Evolutionary conservation across 1,140 invertebrate genomes (phyloP).

Genomic region (Kradibia gibbosae): DNA sequence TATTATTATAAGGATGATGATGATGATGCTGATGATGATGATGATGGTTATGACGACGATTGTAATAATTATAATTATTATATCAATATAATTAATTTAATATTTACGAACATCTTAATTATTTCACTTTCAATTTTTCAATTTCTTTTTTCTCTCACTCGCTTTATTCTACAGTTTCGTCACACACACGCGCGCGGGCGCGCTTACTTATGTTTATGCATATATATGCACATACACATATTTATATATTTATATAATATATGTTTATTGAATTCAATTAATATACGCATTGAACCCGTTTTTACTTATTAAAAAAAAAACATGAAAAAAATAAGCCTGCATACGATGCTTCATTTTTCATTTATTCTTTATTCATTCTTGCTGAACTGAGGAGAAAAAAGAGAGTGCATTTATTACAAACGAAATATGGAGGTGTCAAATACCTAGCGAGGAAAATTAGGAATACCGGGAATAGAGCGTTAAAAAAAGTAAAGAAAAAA

Average conservation of each 20-base stretch:
- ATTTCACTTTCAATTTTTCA: constrained; percentile 21
- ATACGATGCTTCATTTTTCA: constrained; percentile 11
- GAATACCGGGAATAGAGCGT: constrained; percentile 16
- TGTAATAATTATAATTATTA: constrained; percentile 50
- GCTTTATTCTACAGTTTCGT: constrained; percentile 20
- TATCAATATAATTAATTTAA: constrained; percentile 51
- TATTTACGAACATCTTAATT: constrained; percentile 29
- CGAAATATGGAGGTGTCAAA: neutral
- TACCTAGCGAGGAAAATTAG: constrained; percentile 30
- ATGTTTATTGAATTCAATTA: constrained; percentile 49
- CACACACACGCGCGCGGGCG: constrained; percentile 35
- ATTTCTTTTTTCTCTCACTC: constrained; percentile 39
- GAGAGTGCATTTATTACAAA: constrained; percentile 41
- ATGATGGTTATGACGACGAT: constrained; percentile 48
- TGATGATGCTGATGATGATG: constrained; percentile 47
- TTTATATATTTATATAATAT: constrained; percentile 44
- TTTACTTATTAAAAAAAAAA: neutral
- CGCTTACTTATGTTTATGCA: neutral
- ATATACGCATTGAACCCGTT: constrained; percentile 45
- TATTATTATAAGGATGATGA: constrained; percentile 1
- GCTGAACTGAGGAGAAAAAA: constrained; percentile 39
- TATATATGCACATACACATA: constrained; percentile 23
- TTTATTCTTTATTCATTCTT: constrained; percentile 12
- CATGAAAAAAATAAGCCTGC: constrained; percentile 17
- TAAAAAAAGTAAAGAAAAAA: constrained; percentile 11